These are phyloP conservation scores for Nezara viridula DNA, from an alignment of 2,888 invertebrate species.

Conservation along the genomic window DNA sequence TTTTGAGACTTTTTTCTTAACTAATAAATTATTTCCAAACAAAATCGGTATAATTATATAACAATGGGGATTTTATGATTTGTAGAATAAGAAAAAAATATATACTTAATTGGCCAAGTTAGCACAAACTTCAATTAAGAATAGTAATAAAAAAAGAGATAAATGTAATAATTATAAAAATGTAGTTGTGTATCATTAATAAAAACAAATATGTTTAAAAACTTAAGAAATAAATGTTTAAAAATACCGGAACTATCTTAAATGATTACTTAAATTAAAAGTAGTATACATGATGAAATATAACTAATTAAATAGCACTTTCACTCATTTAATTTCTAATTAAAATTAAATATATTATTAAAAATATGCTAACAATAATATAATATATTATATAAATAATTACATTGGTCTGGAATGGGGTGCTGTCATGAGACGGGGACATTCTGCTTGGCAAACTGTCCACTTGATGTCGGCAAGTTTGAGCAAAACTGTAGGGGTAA, in stretches of 20 bases:
- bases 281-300: neutral
- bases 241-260: neutral
- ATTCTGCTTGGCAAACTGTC: conserved; percentile 49
- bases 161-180: too few relatives aligned
- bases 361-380: conserved; percentile 14
- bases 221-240: too few relatives aligned
- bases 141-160: too few relatives aligned
- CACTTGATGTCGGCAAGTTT: conserved; percentile 57
- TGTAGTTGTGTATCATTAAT: too few relatives aligned
- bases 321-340: neutral
- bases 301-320: neutral
- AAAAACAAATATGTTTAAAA: too few relatives aligned
- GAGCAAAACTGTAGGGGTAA: conserved; percentile 55
- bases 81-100: too few relatives aligned
- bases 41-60: too few relatives aligned
- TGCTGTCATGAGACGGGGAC: conserved; percentile 49
- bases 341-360: neutral
- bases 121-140: too few relatives aligned
- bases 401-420: conserved; percentile 53
- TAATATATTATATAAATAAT: conserved; percentile 43
- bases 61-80: too few relatives aligned
- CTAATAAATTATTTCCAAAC: neutral
- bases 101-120: too few relatives aligned
- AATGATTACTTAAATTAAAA: neutral
- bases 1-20: neutral